Evolutionary conservation across 2,113 vertebrate genomes (phyloP).

Genomic region (Aepyceros melampus): DNA sequence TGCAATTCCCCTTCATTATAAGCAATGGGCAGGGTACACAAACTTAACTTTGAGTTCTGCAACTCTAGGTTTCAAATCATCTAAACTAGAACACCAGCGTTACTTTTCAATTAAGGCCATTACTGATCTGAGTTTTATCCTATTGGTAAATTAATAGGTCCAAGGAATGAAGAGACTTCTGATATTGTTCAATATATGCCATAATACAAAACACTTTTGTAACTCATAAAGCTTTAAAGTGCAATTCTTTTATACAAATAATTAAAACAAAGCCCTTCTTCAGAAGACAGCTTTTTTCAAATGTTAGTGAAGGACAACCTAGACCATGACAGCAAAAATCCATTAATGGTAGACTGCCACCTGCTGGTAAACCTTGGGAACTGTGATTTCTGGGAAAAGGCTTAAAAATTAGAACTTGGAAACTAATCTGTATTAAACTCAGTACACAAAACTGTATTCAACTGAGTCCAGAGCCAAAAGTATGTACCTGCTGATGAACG

Average conservation of each 20-base stretch:
- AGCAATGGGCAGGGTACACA: slow-evolving; percentile 26
- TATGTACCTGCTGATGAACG: not conserved
- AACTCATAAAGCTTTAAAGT: slow-evolving; percentile 34
- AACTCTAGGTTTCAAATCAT: slow-evolving; percentile 64
- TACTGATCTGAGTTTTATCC: not conserved
- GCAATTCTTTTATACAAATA: slow-evolving; percentile 61
- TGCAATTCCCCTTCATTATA: slow-evolving; percentile 14
- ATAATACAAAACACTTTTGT: not conserved
- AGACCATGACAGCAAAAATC: slow-evolving; percentile 55
- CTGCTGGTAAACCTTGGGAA: slow-evolving; percentile 76
- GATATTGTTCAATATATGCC: not conserved
- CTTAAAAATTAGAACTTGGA: not conserved
- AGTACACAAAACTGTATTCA: not conserved
- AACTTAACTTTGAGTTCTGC: slow-evolving; percentile 22
- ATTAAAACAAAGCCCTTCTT: slow-evolving; percentile 59
- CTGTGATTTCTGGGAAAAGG: not conserved
- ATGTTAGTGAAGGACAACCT: slow-evolving; percentile 26
- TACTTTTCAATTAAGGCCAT: slow-evolving; percentile 58
- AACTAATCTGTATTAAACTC: not conserved
- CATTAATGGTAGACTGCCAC: slow-evolving; percentile 84
- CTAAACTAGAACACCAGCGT: slow-evolving; percentile 51
- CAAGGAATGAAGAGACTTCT: slow-evolving; percentile 31
- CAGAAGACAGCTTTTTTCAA: not conserved
- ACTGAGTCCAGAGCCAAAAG: not conserved
- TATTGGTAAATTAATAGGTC: slow-evolving; percentile 33